These are phyloP conservation scores for Scaptodrosophila lebanonensis DNA, from an alignment of 1,140 invertebrate genomes.

Conservation along the genomic window DNA sequence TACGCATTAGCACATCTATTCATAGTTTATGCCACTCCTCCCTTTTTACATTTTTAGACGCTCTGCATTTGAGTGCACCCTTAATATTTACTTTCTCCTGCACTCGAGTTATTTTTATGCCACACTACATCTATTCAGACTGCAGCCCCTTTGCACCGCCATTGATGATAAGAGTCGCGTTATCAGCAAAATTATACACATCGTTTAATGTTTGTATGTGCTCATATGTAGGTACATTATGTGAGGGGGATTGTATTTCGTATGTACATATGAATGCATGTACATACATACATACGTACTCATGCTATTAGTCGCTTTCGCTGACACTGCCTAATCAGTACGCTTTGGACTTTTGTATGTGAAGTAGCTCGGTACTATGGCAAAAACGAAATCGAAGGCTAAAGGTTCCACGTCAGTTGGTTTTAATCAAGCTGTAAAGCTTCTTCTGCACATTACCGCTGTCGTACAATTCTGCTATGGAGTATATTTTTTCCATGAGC, in stretches of 20 bases:
- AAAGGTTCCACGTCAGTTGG: conserved; percentile 54
- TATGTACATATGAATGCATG: too few relatives aligned
- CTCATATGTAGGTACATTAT: too few relatives aligned
- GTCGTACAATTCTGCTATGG: conserved; percentile 58
- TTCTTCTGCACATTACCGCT: conserved; percentile 56
- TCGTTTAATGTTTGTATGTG: too few relatives aligned
- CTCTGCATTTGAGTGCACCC: too few relatives aligned
- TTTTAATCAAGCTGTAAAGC: conserved; percentile 49
- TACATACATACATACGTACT: not conserved
- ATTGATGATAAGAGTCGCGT: conserved; percentile 28
- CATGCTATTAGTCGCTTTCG: conserved; percentile 12
- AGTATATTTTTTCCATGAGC: conserved; percentile 38
- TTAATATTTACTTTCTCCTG: too few relatives aligned
- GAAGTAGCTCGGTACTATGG: conserved; percentile 31
- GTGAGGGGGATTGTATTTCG: too few relatives aligned
- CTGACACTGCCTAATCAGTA: conserved; percentile 51
- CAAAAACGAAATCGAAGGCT: conserved; percentile 47
- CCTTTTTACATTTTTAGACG: too few relatives aligned
- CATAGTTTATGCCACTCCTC: conserved; percentile 19
- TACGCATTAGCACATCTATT: conserved; percentile 33
- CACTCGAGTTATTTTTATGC: too few relatives aligned
- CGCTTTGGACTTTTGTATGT: conserved; percentile 32
- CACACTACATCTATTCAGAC: conserved; percentile 3
- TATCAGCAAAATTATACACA: too few relatives aligned
- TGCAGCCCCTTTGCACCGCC: conserved; percentile 35